A percentile compares a stretch with the other conserved stretches of the same genome.
These are phyloP conservation scores for Drosophila koepferae DNA, from an alignment of 2,888 invertebrate species.

Conservation along the genomic window DNA sequence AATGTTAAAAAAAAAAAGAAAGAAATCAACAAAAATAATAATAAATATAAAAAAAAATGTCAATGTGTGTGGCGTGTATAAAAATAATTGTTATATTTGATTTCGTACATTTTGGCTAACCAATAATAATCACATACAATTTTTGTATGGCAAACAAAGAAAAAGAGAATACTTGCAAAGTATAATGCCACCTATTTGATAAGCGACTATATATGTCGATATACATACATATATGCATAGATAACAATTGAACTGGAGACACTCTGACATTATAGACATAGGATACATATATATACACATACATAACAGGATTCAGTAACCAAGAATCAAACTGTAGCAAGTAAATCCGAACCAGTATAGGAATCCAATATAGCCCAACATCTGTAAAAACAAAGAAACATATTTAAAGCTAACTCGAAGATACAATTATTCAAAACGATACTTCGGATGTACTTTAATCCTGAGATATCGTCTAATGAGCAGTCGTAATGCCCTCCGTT, in stretches of 20 bases:
- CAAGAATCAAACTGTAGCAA: not conserved
- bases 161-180: constrained; percentile 15
- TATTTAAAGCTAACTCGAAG: not conserved
- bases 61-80: constrained; percentile 40
- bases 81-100: constrained; percentile 39
- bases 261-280: constrained; percentile 4
- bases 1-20: constrained; percentile 13
- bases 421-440: not conserved
- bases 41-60: constrained; percentile 5
- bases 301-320: not conserved
- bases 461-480: not conserved
- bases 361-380: not conserved
- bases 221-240: constrained; percentile 8
- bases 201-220: constrained; percentile 23
- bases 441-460: not conserved
- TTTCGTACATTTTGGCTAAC: constrained; percentile 55
- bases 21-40: constrained; percentile 13
- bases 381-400: not conserved
- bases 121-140: constrained; percentile 38
- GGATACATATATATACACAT: not conserved
- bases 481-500: too few species aligned
- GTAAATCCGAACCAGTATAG: not conserved
- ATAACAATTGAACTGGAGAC: constrained; percentile 24
- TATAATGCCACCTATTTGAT: constrained; percentile 36
- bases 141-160: constrained; percentile 38